Conservation (phyloP, 2,113 vertebrate genomes). For the Pelecanoides urinatrix region DNA sequence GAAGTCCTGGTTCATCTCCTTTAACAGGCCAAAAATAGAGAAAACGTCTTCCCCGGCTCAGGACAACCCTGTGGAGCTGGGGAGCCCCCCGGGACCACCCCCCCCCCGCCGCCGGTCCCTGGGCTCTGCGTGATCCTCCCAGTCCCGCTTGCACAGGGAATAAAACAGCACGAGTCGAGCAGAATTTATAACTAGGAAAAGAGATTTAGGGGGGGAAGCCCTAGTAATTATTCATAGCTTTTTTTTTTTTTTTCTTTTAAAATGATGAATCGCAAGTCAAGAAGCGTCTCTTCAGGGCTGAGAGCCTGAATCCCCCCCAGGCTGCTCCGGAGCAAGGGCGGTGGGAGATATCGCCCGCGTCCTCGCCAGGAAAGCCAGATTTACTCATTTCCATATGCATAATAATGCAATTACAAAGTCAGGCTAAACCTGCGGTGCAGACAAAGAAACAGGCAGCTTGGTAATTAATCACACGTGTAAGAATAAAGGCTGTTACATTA, state of each 20-base stretch:
- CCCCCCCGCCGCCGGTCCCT: accelerated
- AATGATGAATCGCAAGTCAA: background rate
- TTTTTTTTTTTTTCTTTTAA: background rate
- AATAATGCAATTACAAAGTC: background rate
- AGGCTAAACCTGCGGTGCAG: background rate
- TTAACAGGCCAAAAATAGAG: background rate
- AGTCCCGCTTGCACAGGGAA: accelerated
- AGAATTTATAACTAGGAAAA: background rate
- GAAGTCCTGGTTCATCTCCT: background rate
- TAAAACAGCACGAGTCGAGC: background rate
- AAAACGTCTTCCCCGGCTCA: background rate
- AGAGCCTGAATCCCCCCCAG: background rate
- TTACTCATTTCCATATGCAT: background rate
- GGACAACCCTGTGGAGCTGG: background rate
- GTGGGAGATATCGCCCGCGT: background rate
- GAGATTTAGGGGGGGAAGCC: background rate
- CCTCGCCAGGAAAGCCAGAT: background rate
- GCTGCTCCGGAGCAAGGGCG: background rate
- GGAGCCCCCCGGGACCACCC: background rate
- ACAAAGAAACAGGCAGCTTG: background rate
- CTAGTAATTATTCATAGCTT: background rate
- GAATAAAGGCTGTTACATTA: background rate
- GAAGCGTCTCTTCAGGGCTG: background rate
- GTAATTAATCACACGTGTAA: background rate
- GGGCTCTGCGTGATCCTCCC: background rate